Evolutionary conservation across 1,140 invertebrate genomes (phyloP).

Genomic region (Forficula auricularia): DNA sequence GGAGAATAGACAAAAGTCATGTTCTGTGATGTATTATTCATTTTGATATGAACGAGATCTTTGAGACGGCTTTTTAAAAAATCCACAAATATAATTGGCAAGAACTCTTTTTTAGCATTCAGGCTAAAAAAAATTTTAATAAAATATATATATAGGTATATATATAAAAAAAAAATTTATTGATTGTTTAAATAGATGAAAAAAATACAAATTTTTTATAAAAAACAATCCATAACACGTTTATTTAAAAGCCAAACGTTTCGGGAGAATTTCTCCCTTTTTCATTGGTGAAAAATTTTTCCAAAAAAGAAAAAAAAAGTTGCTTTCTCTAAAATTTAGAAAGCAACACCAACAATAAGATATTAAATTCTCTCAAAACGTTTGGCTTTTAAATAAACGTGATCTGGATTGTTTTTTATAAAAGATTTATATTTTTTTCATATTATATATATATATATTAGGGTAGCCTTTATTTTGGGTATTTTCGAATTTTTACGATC

Average conservation of each 20-base stretch:
- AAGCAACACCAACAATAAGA: too few relatives aligned
- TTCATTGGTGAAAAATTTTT: slow-evolving; percentile 1
- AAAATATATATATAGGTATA: slow-evolving; percentile 8
- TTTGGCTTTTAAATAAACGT: too few relatives aligned
- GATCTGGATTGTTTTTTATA: too few relatives aligned
- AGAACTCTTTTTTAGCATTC: slow-evolving; percentile 44
- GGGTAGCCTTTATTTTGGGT: too few relatives aligned
- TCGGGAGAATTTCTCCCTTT: background rate
- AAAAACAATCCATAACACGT: background rate
- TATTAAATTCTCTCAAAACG: too few relatives aligned
- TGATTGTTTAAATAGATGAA: background rate
- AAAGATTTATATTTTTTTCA: too few relatives aligned
- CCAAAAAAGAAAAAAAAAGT: too few relatives aligned
- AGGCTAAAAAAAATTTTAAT: slow-evolving; percentile 30
- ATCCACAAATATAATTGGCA: slow-evolving; percentile 70
- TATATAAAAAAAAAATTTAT: background rate
- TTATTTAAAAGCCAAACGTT: background rate
- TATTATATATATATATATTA: too few relatives aligned
- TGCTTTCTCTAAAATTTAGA: too few relatives aligned
- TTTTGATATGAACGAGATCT: slow-evolving; percentile 47
- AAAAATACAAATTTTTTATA: background rate
- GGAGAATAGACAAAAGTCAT: slow-evolving; percentile 42
- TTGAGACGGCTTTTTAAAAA: slow-evolving; percentile 56
- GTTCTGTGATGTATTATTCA: slow-evolving; percentile 34
- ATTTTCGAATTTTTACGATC: too few relatives aligned